A percentile compares a stretch with the other conserved stretches of the same genome.
Evolutionary conservation across 2,113 vertebrate genomes (phyloP).

Genomic region (Anhinga rufa): DNA sequence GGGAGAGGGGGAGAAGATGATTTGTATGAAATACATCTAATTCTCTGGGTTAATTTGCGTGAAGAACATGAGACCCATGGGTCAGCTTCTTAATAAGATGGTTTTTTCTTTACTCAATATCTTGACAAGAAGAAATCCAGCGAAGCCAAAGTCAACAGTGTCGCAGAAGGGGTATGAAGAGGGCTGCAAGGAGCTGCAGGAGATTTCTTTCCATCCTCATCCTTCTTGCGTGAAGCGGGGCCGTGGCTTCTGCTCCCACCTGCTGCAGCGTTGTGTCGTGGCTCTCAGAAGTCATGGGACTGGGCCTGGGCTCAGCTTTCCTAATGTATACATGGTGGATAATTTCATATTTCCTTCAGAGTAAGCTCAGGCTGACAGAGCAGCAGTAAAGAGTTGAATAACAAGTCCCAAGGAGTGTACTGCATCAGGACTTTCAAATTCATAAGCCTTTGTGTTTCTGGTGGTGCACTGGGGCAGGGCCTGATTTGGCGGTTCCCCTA

Average conservation of each 20-base stretch:
- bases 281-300: background rate
- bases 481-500: background rate
- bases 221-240: background rate
- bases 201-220: accelerated
- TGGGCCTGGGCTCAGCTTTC: background rate
- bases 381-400: background rate
- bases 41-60: slow-evolving; percentile 29
- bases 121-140: background rate
- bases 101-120: background rate
- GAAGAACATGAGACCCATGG: background rate
- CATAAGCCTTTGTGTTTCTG: background rate
- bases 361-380: background rate
- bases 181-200: background rate
- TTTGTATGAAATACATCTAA: background rate
- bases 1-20: background rate
- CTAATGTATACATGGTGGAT: background rate
- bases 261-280: background rate
- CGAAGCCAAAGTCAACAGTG: background rate
- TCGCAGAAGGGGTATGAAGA: background rate
- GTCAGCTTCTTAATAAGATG: slow-evolving; percentile 15
- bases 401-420: background rate
- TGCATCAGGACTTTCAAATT: background rate
- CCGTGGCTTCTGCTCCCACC: background rate
- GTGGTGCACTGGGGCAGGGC: background rate
- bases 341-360: background rate